A percentile compares a stretch with the other conserved stretches of the same genome.
Evolutionary conservation across 2,888 invertebrate species (phyloP).

Genomic region (Dicycla oo): DNA sequence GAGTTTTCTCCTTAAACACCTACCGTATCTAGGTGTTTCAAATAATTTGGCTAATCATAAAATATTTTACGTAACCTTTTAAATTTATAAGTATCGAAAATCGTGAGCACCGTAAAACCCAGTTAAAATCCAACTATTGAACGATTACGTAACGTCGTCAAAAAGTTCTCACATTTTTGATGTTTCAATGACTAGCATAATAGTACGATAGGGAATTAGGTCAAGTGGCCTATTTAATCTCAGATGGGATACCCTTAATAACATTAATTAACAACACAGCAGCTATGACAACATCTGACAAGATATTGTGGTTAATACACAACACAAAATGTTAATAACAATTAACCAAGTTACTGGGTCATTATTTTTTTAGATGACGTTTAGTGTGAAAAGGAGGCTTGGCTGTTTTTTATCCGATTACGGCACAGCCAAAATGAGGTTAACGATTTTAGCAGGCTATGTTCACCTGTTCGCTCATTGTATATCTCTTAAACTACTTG

Average conservation of each 20-base stretch:
- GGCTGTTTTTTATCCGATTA: too few species aligned
- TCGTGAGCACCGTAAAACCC: background rate
- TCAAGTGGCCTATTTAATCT: slow-evolving; percentile 20
- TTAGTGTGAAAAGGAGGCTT: too few species aligned
- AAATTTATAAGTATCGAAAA: background rate
- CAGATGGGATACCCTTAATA: slow-evolving; percentile 13
- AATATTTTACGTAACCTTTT: background rate
- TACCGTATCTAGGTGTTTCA: too few species aligned
- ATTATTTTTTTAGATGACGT: background rate
- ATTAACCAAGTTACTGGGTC: slow-evolving; percentile 2
- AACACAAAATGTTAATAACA: background rate
- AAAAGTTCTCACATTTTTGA: too few species aligned
- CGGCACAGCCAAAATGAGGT: too few species aligned
- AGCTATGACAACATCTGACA: slow-evolving; percentile 17
- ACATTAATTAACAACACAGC: slow-evolving; percentile 25
- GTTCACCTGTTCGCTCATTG: background rate
- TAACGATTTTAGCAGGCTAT: background rate
- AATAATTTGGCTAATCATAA: too few species aligned
- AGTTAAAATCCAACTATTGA: background rate
- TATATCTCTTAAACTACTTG: background rate
- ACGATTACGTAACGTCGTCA: too few species aligned
- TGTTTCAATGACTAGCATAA: too few species aligned
- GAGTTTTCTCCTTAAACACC: too few species aligned
- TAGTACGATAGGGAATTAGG: slow-evolving; percentile 13
- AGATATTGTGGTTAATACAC: slow-evolving; percentile 12